These are phyloP conservation scores for western clawed frog (Xenopus tropicalis) DNA, from an alignment of 2,113 vertebrate species.

Conservation along the genomic window UCB_Xtro_10.0 CM004443.2:61598001-61598500, in stretches of 20 bases:
- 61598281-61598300: conserved; percentile 21
- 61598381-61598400: background rate
- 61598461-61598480: conserved; percentile 16
- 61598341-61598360: conserved; percentile 23
- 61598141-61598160: background rate
- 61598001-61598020: conserved; percentile 18
- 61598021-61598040: background rate
- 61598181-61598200: background rate
- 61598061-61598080: background rate
- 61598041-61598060: background rate
- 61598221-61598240: conserved; percentile 11
- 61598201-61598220: conserved; percentile 14
- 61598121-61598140: conserved; percentile 14
- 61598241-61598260: conserved; percentile 13
- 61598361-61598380: background rate
- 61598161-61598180: background rate
- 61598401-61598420: background rate
- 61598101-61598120: conserved; percentile 28
- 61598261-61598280: conserved; percentile 15
- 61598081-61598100: conserved; percentile 21
- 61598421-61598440: no score
- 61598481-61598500: conserved; percentile 27
- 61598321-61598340: background rate
- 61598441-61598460: background rate
- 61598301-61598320: background rate